Base-by-base conservation (phyloP, 2,888 invertebrate species). In the Nomada hirtipes region DNA sequence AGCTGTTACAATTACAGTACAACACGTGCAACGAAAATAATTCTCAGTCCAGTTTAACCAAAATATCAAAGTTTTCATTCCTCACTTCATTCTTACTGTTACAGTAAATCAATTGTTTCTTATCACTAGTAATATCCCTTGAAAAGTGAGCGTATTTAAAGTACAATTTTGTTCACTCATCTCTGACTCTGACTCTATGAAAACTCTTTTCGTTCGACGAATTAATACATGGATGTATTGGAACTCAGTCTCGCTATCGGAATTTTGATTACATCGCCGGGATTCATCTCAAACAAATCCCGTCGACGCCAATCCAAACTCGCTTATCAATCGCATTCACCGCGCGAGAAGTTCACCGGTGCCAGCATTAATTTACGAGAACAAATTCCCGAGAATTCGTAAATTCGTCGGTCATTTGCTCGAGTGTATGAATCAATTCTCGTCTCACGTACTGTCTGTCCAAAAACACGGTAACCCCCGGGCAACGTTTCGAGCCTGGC, bases 341-440 rank as follows among this genome's bases (percentile, higher is more conserved):
- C 36, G 36, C 15, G 53, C 53, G 67, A 57, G 18, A 47, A 53
- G 29, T 73, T 73, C 55, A 20, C 53, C n/a, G 23, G 57, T 18
- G 13, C 18, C 15, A 2, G 26, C 26, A 55, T 64, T 72, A 72
- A 72, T 55, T 73, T 26, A 47, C 59, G 18, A 13, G 64, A 64
- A 50, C 50, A n/a, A 64, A 64, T 53, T 23, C 23, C 7, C 7
- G 2, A 18, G 60, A 52, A 70, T 60, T 60, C 52, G 60, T 53
- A 20, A 44, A 53, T 76, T 53, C 44, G 29, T 20, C n/a, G 29
- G 42, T 76, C 57, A 59, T 74, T 73, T 52, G 15, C 36, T 11
- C 47, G 10, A 15, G 29, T 11, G 57, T 47, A 57, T 36, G 65
- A 59, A 64, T 68, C 57, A 50, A 65, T 64, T 65, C 69, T n/a